Evolutionary conservation across 2,888 invertebrate species (phyloP).

Genomic region (Agrotis clavis): DNA sequence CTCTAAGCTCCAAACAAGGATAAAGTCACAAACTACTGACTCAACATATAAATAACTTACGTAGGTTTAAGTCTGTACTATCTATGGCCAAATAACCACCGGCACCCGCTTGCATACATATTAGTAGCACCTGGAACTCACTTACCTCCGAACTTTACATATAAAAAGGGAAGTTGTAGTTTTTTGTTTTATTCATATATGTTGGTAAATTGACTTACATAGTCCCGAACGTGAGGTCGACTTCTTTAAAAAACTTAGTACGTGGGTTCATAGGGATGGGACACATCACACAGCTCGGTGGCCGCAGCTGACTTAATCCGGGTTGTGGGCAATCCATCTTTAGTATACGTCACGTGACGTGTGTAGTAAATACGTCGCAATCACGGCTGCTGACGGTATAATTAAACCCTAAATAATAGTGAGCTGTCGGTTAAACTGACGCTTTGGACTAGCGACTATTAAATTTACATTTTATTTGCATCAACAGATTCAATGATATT

Average conservation of each 20-base stretch:
- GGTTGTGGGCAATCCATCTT: conserved; percentile 59
- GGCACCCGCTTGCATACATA: conserved; percentile 47
- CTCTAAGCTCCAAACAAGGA: conserved; percentile 37
- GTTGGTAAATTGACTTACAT: conserved; percentile 63
- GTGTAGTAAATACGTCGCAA: conserved; percentile 55
- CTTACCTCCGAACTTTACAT: conserved; percentile 52
- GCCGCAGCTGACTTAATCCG: conserved; percentile 60
- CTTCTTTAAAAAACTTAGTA: conserved; percentile 63
- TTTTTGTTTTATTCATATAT: conserved; percentile 62
- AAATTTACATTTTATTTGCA: conserved; percentile 11
- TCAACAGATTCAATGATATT: conserved; percentile 2
- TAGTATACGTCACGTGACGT: conserved; percentile 53
- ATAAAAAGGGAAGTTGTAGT: conserved; percentile 52
- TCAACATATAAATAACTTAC: conserved; percentile 38
- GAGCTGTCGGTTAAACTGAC: conserved; percentile 21
- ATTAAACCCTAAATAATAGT: conserved; percentile 58
- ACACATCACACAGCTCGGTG: conserved; percentile 43
- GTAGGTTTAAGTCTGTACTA: conserved; percentile 19
- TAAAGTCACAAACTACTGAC: conserved; percentile 45
- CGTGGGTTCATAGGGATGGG: conserved; percentile 56
- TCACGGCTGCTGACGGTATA: conserved; percentile 50
- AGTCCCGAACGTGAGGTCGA: conserved; percentile 62
- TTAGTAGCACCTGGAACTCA: conserved; percentile 53
- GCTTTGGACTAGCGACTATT: conserved; percentile 17
- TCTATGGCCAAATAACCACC: conserved; percentile 37